These are phyloP conservation scores for Tiliqua scincoides DNA, from an alignment of 2,113 vertebrate genomes.

Conservation along the genomic window DNA sequence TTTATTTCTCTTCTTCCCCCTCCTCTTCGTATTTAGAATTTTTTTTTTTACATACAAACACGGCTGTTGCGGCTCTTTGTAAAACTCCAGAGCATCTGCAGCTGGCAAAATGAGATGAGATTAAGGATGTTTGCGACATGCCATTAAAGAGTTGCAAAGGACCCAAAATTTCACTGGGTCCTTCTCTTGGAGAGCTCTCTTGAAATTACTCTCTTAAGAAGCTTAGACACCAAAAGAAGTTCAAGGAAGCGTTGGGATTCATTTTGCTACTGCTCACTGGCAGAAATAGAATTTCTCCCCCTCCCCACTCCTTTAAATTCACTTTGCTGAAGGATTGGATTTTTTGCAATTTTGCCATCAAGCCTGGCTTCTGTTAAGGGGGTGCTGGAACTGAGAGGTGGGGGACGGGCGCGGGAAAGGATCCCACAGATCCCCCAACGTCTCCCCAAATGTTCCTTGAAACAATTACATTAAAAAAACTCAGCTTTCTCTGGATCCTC, in stretches of 20 bases:
- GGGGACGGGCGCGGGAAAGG: background rate
- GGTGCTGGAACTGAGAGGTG: background rate
- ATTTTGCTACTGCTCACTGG: background rate
- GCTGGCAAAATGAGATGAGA: conserved; percentile 19
- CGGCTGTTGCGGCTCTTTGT: background rate
- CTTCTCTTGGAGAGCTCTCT: conserved; percentile 6
- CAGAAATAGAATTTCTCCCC: background rate
- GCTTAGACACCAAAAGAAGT: conserved; percentile 13
- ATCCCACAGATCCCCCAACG: background rate
- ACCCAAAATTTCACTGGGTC: conserved; percentile 1
- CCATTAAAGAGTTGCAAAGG: conserved; percentile 2
- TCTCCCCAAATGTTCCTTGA: background rate
- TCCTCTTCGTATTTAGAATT: too few species aligned
- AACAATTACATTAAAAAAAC: background rate
- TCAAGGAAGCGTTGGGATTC: background rate
- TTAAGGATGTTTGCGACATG: conserved; percentile 15
- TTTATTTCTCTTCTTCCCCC: too few species aligned
- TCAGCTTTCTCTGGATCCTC: background rate
- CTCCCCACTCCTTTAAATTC: background rate
- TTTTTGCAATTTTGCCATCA: background rate
- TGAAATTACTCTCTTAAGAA: conserved; percentile 34
- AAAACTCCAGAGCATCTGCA: background rate
- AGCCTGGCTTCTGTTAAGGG: background rate
- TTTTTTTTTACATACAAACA: background rate
- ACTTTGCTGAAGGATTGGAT: background rate